These are phyloP conservation scores for Diaperis boleti DNA, from an alignment of 2,888 invertebrate species.

Conservation along the genomic window DNA sequence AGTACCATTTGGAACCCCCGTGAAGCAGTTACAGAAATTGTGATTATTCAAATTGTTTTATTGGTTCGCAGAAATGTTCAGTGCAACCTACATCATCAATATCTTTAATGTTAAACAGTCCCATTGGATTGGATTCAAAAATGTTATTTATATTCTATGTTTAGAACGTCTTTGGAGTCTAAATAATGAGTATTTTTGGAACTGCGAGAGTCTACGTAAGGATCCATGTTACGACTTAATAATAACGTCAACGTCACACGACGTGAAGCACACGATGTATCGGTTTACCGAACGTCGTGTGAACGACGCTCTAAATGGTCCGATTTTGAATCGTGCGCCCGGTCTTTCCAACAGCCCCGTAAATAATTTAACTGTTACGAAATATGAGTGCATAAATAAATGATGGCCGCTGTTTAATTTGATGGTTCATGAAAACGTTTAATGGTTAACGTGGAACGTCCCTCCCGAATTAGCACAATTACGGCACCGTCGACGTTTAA, in stretches of 20 bases:
- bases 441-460: conserved; percentile 6
- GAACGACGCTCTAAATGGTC: conserved; percentile 20
- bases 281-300: conserved; percentile 21
- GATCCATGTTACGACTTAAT: conserved; percentile 2
- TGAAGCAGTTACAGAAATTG: too few species aligned
- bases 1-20: too few species aligned
- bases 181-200: neutral
- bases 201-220: conserved; percentile 2
- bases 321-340: conserved; percentile 3
- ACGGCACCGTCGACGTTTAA: conserved; percentile 8
- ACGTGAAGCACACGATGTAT: conserved; percentile 7
- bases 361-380: conserved; percentile 17
- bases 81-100: too few species aligned
- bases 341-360: neutral
- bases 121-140: too few species aligned
- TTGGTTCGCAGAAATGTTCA: too few species aligned
- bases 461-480: conserved; percentile 20
- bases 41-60: too few species aligned
- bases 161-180: too few species aligned
- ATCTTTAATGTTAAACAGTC: too few species aligned
- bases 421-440: conserved; percentile 24
- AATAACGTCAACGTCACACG: conserved; percentile 8
- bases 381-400: conserved; percentile 24
- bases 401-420: conserved; percentile 15
- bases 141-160: too few species aligned